Evolutionary conservation across 2,888 invertebrate genomes (phyloP).

Genomic region (Allolobophora icterica): DNA sequence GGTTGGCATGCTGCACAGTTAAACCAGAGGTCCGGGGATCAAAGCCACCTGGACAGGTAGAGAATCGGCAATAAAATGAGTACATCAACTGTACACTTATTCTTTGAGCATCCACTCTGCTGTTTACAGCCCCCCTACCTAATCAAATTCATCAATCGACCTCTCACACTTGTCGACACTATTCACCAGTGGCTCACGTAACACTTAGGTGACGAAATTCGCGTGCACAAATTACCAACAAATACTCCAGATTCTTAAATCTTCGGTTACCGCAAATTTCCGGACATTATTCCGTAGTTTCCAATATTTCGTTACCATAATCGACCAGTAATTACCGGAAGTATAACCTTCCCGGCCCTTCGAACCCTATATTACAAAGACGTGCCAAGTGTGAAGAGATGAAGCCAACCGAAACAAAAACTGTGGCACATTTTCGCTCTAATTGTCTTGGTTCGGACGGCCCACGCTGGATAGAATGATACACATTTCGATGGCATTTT

Average conservation of each 20-base stretch:
- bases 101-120: not conserved
- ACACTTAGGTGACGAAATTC: not conserved
- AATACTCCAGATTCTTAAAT: not conserved
- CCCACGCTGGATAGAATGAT: not conserved
- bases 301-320: not conserved
- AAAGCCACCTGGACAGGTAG: not conserved
- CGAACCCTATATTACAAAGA: not conserved
- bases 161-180: not conserved
- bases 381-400: not conserved
- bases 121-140: not conserved
- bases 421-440: not conserved
- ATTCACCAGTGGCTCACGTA: not conserved
- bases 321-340: not conserved
- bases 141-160: no score
- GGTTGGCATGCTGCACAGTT: no score
- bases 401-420: not conserved
- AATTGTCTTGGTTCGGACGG: not conserved
- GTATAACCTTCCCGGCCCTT: not conserved
- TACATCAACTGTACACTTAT: slow-evolving; percentile 1
- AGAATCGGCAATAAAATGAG: not conserved
- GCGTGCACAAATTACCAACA: not conserved
- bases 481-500: slow-evolving; percentile 17
- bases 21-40: no score
- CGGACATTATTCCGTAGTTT: not conserved
- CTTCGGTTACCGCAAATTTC: not conserved